These are phyloP conservation scores for Ceratitis capitata DNA, from an alignment of 1,140 invertebrate species.

Conservation along the genomic window DNA sequence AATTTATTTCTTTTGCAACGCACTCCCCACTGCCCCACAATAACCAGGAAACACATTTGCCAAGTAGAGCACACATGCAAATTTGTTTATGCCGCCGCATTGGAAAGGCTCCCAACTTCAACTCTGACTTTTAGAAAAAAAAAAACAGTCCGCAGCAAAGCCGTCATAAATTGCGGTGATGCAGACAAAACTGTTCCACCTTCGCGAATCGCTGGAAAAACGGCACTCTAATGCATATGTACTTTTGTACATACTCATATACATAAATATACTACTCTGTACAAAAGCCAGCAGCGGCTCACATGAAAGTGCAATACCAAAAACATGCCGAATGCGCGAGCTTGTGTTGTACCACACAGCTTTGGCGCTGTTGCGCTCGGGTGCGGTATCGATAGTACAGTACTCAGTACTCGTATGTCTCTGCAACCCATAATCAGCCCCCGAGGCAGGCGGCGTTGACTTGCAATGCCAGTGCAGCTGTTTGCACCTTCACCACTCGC, in stretches of 20 bases:
- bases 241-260: background rate
- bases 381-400: background rate
- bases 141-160: background rate
- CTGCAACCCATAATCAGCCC: constrained; percentile 14
- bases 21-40: background rate
- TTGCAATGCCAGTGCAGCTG: background rate
- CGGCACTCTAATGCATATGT: background rate
- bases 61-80: background rate
- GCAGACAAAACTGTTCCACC: constrained; percentile 26
- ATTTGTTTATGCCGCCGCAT: background rate
- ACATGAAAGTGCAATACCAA: background rate
- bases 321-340: too few species aligned
- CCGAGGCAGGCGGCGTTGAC: background rate
- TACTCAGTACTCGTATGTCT: background rate
- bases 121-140: background rate
- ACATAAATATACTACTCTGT: background rate
- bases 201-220: background rate
- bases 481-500: background rate
- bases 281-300: background rate
- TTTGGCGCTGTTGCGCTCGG: background rate
- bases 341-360: too few species aligned
- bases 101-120: constrained; percentile 21
- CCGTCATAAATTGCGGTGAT: background rate
- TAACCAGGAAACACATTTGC: background rate
- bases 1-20: background rate